Evolutionary conservation across 2,113 vertebrate genomes (phyloP), one percentile per base, ranked within the genome.

Genomic region (Pao palembangensis): DNA sequence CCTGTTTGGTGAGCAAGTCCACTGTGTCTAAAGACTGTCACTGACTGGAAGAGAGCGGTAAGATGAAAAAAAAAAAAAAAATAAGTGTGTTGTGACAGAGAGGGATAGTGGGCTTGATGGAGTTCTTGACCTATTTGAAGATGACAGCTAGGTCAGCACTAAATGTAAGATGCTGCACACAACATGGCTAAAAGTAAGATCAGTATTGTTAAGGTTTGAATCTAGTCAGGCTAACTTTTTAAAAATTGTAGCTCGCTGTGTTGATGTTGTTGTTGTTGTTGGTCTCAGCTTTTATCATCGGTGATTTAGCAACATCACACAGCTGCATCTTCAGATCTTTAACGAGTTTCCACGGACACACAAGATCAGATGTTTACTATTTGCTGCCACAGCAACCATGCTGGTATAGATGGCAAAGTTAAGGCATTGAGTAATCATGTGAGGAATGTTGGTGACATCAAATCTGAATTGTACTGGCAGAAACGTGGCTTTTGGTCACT

Each of bases 61-160:
- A 77, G 83, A 50, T 61, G 62, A 64, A 75, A 64, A 75, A 2
- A 77, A 78, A 74, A 81, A 77, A 81, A 70, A 75, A 55, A 74
- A 63, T 72, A 69, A 67, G 55, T 83, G 70, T 79, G 75, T 61
- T 76, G 68, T 51, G 64, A 51, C 65, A 48, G 69, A 64, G 55
- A 61, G 63, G 64, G 69, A 77, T 61, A 74, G 62, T 6, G 68
- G 64, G 71, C 82, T 81, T 73, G 71, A 79, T 81, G 84, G 75
- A 90, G 87, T 83, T 85, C 85, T 88, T 90, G 88, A 91, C 85
- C 89, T 84, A 90, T 67, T 92, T 91, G 80, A 81, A 82, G 75
- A 83, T 83, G 80, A 86, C 85, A 90, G 86, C 76, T 83, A 43
- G 84, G 86, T 85, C 83, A 82, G 61, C 81, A 71, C 67, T 68